A percentile compares a stretch with the other conserved stretches of the same genome.
phyloP scores from a whole-genome alignment of 2,113 vertebrate species.

The Lethenteron reissneri region DNA sequence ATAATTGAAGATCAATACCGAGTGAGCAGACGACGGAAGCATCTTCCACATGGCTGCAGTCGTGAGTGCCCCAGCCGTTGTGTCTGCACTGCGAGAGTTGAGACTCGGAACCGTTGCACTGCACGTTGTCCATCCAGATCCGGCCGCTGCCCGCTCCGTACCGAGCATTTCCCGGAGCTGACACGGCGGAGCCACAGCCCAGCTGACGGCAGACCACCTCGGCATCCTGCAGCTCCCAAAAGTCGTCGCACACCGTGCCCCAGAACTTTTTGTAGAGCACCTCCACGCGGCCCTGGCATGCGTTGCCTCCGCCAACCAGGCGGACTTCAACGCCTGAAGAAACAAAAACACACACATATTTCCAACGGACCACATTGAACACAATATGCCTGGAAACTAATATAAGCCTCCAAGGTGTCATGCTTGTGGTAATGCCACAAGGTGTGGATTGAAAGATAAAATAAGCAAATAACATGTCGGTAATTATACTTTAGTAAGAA shows the following conservation, averaged over 20 bases:
- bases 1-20: no score
- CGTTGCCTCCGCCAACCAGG: not conserved
- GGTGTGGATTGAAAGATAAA: no score
- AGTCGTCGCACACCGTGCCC: conserved; percentile 18
- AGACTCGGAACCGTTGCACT: not conserved
- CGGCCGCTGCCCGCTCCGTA: conserved; percentile 17
- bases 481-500: no score
- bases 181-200: conserved; percentile 14
- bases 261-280: conserved; percentile 9
- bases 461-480: no score
- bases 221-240: conserved; percentile 16
- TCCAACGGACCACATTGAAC: no score
- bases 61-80: conserved; percentile 10
- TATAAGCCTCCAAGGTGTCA: no score
- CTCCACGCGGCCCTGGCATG: conserved; percentile 11
- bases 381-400: no score
- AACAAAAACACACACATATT: not conserved
- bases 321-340: conserved; percentile 9
- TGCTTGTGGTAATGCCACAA: no score
- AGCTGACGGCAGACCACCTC: conserved; percentile 18
- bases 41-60: conserved; percentile 13
- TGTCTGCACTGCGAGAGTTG: conserved; percentile 15
- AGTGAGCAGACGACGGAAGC: conserved; percentile 15
- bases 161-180: conserved; percentile 8
- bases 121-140: conserved; percentile 12